Percentiles rank a stretch among this genome's conserved stretches.
phyloP scores from a whole-genome alignment of 2,113 vertebrate species.

The Rhineura floridana region DNA sequence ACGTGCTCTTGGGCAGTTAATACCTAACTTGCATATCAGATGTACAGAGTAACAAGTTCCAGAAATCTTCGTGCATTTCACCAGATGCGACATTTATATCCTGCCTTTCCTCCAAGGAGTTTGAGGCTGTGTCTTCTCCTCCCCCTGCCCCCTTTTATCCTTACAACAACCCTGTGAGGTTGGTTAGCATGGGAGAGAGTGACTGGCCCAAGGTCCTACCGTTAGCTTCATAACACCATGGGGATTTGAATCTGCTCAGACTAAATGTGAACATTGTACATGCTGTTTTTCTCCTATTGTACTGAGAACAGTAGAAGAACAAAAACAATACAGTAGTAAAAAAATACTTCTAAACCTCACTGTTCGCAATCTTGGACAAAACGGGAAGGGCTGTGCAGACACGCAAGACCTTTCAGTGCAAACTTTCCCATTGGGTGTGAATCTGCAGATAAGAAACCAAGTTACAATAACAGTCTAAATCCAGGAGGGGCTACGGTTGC shows the following conservation, averaged over 20 bases:
- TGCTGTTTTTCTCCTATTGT: too few species aligned
- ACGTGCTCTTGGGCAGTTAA: neutral
- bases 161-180: neutral
- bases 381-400: neutral
- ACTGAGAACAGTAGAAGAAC: too few species aligned
- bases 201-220: too few species aligned
- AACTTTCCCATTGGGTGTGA: constrained; percentile 23
- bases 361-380: neutral
- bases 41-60: neutral
- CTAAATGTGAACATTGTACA: too few species aligned
- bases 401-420: neutral
- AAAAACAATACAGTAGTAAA: too few species aligned
- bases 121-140: neutral
- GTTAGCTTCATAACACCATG: neutral
- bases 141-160: neutral
- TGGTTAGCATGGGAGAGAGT: too few species aligned
- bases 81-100: neutral
- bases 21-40: neutral
- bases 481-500: neutral
- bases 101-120: neutral
- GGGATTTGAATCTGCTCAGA: neutral
- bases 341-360: too few species aligned
- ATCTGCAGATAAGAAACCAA: constrained; percentile 15
- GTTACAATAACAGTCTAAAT: neutral
- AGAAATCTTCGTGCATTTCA: neutral